A percentile compares a stretch with the other conserved stretches of the same genome.
These are phyloP conservation scores for Steatocranus sp. DNA, from an alignment of 2,797 vertebrate genomes.

Conservation along the genomic window DNA sequence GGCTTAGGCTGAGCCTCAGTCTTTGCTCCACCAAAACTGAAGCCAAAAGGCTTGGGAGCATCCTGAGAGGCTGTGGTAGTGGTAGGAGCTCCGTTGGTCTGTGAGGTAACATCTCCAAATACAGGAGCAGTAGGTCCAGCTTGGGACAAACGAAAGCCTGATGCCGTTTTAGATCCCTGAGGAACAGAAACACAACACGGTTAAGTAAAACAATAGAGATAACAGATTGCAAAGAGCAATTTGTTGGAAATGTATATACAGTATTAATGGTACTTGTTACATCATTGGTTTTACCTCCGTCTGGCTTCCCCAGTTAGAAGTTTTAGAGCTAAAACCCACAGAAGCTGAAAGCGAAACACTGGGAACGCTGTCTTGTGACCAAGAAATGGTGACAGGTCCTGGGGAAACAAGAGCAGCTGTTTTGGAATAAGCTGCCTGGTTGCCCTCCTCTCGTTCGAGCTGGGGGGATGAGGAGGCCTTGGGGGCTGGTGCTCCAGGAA, in stretches of 20 bases:
- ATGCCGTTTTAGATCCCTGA: constrained; percentile 83
- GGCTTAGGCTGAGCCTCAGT: constrained; percentile 75
- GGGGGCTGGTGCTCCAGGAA: constrained; percentile 69
- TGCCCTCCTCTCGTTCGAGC: constrained; percentile 78
- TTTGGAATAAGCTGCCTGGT: constrained; percentile 74
- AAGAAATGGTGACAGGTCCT: constrained; percentile 76
- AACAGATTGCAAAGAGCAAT: not conserved
- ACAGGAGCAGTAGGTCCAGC: constrained; percentile 54
- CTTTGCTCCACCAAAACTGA: constrained; percentile 80
- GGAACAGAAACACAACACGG: constrained; percentile 17
- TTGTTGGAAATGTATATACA: not conserved
- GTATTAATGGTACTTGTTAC: not conserved
- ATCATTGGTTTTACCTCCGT: constrained; percentile 79
- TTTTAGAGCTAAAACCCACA: constrained; percentile 78
- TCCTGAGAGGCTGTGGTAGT: constrained; percentile 74
- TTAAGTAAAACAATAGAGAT: not conserved
- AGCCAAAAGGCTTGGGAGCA: constrained; percentile 82
- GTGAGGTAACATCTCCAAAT: constrained; percentile 82
- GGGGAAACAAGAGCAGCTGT: constrained; percentile 80
- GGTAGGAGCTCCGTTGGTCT: constrained; percentile 82
- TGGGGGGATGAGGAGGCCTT: constrained; percentile 63
- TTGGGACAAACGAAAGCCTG: constrained; percentile 71
- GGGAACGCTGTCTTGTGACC: constrained; percentile 78
- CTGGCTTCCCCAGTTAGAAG: constrained; percentile 76
- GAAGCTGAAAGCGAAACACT: constrained; percentile 74